Percentiles rank a stretch among this genome's conserved stretches.
These are phyloP conservation scores for Epinotia ramella DNA, from an alignment of 2,888 invertebrate genomes.

Conservation along the genomic window DNA sequence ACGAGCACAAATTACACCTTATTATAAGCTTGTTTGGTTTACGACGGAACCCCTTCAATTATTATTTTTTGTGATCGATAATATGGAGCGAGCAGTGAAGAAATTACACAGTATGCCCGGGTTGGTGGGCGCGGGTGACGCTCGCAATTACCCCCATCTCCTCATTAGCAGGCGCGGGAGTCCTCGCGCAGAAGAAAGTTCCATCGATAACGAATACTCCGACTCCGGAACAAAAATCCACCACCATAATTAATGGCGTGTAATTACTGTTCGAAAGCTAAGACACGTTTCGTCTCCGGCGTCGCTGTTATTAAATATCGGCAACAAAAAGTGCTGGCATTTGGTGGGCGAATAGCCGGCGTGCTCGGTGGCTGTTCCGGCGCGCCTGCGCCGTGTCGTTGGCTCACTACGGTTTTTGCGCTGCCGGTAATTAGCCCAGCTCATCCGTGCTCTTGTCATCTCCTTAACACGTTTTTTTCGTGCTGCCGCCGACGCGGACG, in stretches of 20 bases:
- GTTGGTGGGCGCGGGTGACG: conserved; percentile 53
- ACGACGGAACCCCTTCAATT: conserved; percentile 84
- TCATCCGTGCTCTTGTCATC: conserved; percentile 81
- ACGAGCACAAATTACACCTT: conserved; percentile 85
- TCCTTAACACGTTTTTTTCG: conserved; percentile 79
- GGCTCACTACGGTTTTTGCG: conserved; percentile 67
- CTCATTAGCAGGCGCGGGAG: conserved; percentile 58
- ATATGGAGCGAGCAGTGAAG: conserved; percentile 82
- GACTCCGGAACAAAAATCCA: conserved; percentile 63
- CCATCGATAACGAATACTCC: conserved; percentile 67
- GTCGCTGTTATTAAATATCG: conserved; percentile 65
- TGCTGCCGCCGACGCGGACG: conserved; percentile 63
- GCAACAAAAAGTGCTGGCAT: conserved; percentile 65
- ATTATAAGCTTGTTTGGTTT: conserved; percentile 86
- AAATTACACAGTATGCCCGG: conserved; percentile 76
- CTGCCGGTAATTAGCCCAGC: conserved; percentile 73
- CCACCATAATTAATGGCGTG: conserved; percentile 71
- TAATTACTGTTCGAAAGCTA: conserved; percentile 67
- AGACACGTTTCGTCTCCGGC: conserved; percentile 60
- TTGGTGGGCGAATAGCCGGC: conserved; percentile 69
- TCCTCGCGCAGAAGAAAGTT: conserved; percentile 61
- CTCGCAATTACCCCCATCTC: conserved; percentile 59
- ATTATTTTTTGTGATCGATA: conserved; percentile 83
- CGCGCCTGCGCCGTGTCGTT: conserved; percentile 65
- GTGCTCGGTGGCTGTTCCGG: conserved; percentile 67